Evolutionary conservation across 64 coral and sea anemone species (phyloP).

Genomic region (Acropora yongei): DNA sequence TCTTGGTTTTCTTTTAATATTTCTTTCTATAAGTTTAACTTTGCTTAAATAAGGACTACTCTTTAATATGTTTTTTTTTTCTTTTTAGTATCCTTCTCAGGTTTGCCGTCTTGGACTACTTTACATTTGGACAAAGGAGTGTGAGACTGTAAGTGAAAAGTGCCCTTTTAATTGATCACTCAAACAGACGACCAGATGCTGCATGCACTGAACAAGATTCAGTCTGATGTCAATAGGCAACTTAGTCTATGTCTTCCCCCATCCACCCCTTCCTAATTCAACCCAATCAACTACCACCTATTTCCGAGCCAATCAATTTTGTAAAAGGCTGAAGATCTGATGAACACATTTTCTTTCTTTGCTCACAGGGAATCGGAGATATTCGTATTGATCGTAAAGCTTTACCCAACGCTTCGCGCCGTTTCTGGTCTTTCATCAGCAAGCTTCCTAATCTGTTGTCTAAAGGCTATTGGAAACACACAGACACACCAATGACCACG

Average conservation of each 20-base stretch:
- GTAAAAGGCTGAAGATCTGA: background rate
- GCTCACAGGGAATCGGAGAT: slow-evolving; percentile 79
- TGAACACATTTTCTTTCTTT: background rate
- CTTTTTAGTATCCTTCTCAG: slow-evolving; percentile 83
- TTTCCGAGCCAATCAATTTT: background rate
- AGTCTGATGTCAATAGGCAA: too few relatives aligned
- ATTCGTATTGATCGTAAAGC: slow-evolving; percentile 96
- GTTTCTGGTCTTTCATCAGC: slow-evolving; percentile 92
- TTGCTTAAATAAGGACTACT: too few relatives aligned
- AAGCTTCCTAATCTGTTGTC: slow-evolving; percentile 83
- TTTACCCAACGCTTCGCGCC: slow-evolving; percentile 83
- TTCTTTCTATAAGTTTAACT: too few relatives aligned
- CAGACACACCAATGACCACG: slow-evolving; percentile 74
- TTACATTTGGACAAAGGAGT: slow-evolving; percentile 97
- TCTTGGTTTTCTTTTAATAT: too few relatives aligned
- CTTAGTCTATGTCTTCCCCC: too few relatives aligned
- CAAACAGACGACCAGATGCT: background rate
- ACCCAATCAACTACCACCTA: too few relatives aligned
- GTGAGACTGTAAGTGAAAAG: slow-evolving; percentile 77
- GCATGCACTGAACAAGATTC: too few relatives aligned
- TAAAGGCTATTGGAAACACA: slow-evolving; percentile 85
- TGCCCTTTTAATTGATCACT: background rate
- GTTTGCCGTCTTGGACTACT: slow-evolving; percentile 85
- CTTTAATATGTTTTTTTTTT: background rate
- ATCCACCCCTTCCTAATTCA: too few relatives aligned